A percentile compares a stretch with the other conserved stretches of the same genome.
These are phyloP conservation scores for Metopolophium dirhodum DNA, from an alignment of 1,140 invertebrate genomes.

Conservation along the genomic window DNA sequence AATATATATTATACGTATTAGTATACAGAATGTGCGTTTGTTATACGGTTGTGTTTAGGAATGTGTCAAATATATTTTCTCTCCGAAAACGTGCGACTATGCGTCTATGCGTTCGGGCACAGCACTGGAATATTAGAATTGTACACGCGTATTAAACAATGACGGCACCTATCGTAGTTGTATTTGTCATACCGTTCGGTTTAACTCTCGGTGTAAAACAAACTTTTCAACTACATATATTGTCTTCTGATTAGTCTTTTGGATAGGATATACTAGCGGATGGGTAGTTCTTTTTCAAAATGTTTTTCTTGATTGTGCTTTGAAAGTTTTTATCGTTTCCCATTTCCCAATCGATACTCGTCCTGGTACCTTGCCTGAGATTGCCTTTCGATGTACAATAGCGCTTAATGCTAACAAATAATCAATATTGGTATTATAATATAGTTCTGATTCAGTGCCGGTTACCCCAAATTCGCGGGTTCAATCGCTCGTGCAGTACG, in stretches of 20 bases:
- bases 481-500: background rate
- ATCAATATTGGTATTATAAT: background rate
- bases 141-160: background rate
- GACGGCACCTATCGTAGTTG: background rate
- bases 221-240: background rate
- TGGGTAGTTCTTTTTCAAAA: no score
- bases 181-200: background rate
- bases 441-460: background rate
- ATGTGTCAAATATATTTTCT: conserved; percentile 10
- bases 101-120: background rate
- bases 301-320: background rate
- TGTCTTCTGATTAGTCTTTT: background rate
- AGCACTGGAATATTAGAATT: background rate
- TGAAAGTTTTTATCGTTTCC: background rate
- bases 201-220: background rate
- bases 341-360: background rate
- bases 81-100: background rate
- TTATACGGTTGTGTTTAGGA: background rate
- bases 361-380: background rate
- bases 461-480: background rate
- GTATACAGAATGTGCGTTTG: background rate
- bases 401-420: background rate
- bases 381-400: background rate
- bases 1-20: background rate
- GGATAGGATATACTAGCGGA: background rate